Evolutionary conservation across 2,797 vertebrate genomes (phyloP).

Genomic region (Brachymystax lenok): DNA sequence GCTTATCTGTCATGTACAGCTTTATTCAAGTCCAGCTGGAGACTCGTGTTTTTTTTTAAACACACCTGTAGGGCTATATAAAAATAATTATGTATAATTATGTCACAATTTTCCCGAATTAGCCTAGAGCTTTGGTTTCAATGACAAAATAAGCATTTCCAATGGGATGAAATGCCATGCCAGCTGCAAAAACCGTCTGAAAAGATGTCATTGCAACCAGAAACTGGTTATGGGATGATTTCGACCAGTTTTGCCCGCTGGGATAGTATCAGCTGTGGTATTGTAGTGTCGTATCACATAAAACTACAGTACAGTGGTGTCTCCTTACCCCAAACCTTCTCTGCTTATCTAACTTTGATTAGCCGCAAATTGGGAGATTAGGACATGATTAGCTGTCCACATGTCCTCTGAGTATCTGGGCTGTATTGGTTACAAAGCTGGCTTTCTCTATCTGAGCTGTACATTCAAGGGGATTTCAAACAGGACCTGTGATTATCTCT

Average conservation of each 20-base stretch:
- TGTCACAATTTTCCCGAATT: too few species aligned
- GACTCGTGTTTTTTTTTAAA: background rate
- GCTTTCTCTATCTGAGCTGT: background rate
- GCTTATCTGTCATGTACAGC: background rate
- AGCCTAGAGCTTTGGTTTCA: too few species aligned
- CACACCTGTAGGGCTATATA: background rate
- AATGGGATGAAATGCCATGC: background rate
- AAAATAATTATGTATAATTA: too few species aligned
- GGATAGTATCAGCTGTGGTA: background rate
- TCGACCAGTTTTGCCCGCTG: background rate
- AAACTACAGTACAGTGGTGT: background rate
- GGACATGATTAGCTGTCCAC: conserved; percentile 7
- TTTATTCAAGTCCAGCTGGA: background rate
- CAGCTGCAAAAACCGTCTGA: too few species aligned
- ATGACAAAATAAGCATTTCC: background rate
- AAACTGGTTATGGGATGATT: too few species aligned
- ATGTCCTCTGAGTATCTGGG: background rate
- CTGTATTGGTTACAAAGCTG: background rate
- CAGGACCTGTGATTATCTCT: background rate
- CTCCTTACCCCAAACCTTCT: background rate
- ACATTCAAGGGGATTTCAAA: background rate
- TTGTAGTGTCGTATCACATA: background rate
- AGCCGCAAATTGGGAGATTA: background rate
- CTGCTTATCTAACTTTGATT: conserved; percentile 1
- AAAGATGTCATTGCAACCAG: background rate